Conservation (phyloP, 2,113 vertebrate genomes). For the Pseudonaja textilis region DNA sequence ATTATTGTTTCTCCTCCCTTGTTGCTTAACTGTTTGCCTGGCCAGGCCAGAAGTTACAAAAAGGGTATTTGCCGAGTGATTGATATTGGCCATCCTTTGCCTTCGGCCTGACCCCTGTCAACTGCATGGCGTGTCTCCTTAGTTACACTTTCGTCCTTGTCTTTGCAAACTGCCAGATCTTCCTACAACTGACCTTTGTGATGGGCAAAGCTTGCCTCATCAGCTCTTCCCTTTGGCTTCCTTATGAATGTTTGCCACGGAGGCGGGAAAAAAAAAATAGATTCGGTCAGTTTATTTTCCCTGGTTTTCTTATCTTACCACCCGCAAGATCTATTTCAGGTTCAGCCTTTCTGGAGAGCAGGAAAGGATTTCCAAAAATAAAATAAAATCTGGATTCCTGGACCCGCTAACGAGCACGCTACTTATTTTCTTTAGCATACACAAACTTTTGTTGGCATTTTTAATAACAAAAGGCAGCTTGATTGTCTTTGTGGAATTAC, state of each 20-base stretch:
- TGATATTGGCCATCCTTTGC: conserved; percentile 57
- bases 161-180: conserved; percentile 6
- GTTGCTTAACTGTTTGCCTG: conserved; percentile 40
- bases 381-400: not conserved
- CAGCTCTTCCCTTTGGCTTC: conserved; percentile 38
- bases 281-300: not conserved
- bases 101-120: conserved; percentile 54
- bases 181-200: conserved; percentile 50
- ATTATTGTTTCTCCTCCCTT: conserved; percentile 35
- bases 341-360: not conserved
- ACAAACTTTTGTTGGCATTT: not conserved
- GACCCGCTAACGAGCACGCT: not conserved
- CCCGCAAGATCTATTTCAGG: not conserved
- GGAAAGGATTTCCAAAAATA: not conserved
- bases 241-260: not conserved
- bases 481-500: not conserved
- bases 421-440: not conserved
- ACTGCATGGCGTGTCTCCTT: conserved; percentile 55
- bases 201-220: conserved; percentile 55
- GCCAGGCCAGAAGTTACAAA: conserved; percentile 53
- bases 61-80: conserved; percentile 59
- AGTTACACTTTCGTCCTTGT: conserved; percentile 54
- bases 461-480: not conserved
- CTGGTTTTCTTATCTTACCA: not conserved
- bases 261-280: not conserved